Evolutionary conservation across 2,113 vertebrate genomes (phyloP).

Genomic region (Onychostoma macrolepis): DNA sequence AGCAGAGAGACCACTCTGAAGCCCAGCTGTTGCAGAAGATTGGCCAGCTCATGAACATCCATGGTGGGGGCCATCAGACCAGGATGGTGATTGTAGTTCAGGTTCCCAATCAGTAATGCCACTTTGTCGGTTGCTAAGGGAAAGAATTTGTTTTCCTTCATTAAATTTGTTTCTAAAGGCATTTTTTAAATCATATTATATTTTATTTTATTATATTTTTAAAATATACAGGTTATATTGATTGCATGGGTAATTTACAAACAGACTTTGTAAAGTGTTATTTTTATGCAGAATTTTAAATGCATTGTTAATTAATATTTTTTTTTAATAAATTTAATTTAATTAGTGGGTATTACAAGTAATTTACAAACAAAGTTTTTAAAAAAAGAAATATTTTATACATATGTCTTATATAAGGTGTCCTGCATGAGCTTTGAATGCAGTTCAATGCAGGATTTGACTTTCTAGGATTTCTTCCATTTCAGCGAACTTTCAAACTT

Average conservation of each 20-base stretch:
- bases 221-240: too few relatives aligned
- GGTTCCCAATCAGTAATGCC: constrained; percentile 86
- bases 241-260: too few relatives aligned
- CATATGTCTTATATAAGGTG: not conserved
- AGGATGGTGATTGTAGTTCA: constrained; percentile 81
- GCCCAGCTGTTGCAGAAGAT: constrained; percentile 78
- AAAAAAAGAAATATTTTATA: too few relatives aligned
- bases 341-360: too few relatives aligned
- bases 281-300: too few relatives aligned
- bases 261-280: too few relatives aligned
- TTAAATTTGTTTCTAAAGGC: too few relatives aligned
- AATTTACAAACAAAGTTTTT: not conserved
- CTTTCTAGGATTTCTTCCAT: not conserved
- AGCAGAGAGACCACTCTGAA: constrained; percentile 87
- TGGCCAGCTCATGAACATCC: constrained; percentile 84
- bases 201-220: too few relatives aligned
- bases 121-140: constrained; percentile 84
- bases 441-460: not conserved
- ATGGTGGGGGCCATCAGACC: constrained; percentile 80
- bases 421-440: not conserved
- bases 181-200: too few relatives aligned
- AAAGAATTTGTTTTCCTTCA: not conserved
- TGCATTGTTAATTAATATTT: too few relatives aligned
- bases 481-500: not conserved
- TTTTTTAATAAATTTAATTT: too few relatives aligned